Evolutionary conservation across 1,140 invertebrate genomes (phyloP).

Genomic region (Leptonema lineaticorne): DNA sequence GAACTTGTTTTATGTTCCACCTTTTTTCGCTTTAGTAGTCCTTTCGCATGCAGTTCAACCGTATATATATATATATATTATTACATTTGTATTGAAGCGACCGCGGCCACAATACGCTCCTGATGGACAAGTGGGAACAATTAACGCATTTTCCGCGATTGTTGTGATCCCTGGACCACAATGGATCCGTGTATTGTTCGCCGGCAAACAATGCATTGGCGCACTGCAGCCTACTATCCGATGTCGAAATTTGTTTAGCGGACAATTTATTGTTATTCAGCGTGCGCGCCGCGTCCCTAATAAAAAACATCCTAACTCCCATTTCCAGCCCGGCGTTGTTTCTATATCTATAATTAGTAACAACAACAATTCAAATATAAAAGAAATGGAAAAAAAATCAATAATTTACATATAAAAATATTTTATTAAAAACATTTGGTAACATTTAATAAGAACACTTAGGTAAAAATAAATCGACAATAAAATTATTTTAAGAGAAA

Average conservation of each 20-base stretch:
- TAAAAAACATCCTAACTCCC: background rate
- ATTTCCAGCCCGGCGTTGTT: background rate
- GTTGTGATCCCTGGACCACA: slow-evolving; percentile 35
- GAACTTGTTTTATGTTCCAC: no score
- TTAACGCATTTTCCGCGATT: slow-evolving; percentile 42
- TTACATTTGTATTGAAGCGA: slow-evolving; percentile 24
- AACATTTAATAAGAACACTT: slow-evolving; percentile 62
- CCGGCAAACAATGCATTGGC: slow-evolving; percentile 36
- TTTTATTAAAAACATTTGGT: slow-evolving; percentile 63
- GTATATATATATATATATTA: no score
- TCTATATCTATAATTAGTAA: background rate
- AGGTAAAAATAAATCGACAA: slow-evolving; percentile 61
- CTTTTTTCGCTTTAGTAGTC: no score
- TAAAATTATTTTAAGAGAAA: slow-evolving; percentile 60
- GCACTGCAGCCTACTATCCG: slow-evolving; percentile 35
- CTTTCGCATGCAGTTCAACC: background rate
- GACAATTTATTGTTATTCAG: slow-evolving; percentile 39
- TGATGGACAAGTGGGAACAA: slow-evolving; percentile 41
- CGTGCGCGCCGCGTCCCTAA: background rate
- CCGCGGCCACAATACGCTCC: slow-evolving; percentile 30
- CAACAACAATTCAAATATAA: background rate
- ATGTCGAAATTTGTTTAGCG: slow-evolving; percentile 39
- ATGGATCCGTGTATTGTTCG: slow-evolving; percentile 32
- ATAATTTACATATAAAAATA: slow-evolving; percentile 58
- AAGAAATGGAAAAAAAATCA: slow-evolving; percentile 11